Percentiles rank a stretch among this genome's conserved stretches.
These are phyloP conservation scores for Vireo altiloquus DNA, from an alignment of 2,113 vertebrate genomes.

Conservation along the genomic window DNA sequence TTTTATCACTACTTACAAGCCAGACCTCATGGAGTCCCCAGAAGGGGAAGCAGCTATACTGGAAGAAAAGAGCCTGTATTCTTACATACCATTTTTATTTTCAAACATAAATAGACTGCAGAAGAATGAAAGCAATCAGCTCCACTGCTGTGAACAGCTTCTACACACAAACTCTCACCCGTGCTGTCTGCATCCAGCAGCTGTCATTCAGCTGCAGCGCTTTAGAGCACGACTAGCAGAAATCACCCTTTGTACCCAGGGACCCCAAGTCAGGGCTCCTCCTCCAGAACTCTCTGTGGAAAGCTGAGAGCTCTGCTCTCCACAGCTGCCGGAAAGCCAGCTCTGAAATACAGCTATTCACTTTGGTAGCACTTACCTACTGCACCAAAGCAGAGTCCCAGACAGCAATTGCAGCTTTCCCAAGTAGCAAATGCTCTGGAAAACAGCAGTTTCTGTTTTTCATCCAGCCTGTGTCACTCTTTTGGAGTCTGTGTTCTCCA, in stretches of 20 bases:
- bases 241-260: slow-evolving; percentile 88
- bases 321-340: not conserved
- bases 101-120: slow-evolving; percentile 9
- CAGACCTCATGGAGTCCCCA: not conserved
- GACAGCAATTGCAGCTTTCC: not conserved
- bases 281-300: slow-evolving; percentile 49
- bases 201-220: not conserved
- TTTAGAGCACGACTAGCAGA: slow-evolving; percentile 12
- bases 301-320: not conserved
- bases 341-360: not conserved
- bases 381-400: not conserved
- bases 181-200: not conserved
- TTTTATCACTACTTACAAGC: slow-evolving; percentile 25
- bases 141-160: not conserved
- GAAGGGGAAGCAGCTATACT: not conserved
- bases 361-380: not conserved
- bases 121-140: not conserved
- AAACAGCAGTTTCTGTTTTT: not conserved
- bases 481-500: not conserved
- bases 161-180: not conserved
- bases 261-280: slow-evolving; percentile 84
- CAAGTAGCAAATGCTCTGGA: not conserved
- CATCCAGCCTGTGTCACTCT: not conserved
- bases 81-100: slow-evolving; percentile 37
- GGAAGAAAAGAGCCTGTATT: not conserved